A percentile compares a stretch with the other conserved stretches of the same genome.
Conservation (phyloP, 2,113 vertebrate genomes). For the Oncorhynchus keta region DNA sequence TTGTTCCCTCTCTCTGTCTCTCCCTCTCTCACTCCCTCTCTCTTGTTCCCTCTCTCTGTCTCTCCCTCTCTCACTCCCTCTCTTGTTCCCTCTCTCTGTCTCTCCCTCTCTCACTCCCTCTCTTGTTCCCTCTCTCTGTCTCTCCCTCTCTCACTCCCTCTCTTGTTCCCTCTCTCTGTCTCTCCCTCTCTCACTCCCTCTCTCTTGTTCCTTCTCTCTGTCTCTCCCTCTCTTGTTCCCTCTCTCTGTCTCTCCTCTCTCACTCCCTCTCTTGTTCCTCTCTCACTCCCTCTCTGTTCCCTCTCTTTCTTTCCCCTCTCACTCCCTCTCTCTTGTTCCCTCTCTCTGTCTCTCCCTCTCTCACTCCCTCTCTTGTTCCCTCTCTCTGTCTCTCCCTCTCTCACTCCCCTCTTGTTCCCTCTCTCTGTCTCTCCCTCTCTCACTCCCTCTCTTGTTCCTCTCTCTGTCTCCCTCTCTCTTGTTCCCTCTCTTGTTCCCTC, state of each 20-base stretch:
- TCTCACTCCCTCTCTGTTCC: no score
- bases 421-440: neutral
- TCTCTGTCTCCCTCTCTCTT: no score
- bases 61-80: no score
- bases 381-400: neutral
- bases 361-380: neutral
- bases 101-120: no score
- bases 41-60: neutral
- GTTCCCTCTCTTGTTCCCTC: no score
- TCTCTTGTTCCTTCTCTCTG: neutral
- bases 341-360: neutral
- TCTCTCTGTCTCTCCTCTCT: neutral
- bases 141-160: no score
- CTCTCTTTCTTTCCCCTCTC: no score
- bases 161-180: no score
- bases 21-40: neutral
- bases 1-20: neutral
- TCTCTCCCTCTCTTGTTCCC: neutral
- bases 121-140: no score
- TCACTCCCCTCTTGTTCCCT: neutral
- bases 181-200: neutral
- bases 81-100: no score
- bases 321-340: no score
- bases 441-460: conserved; percentile 9
- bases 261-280: neutral